A percentile compares a stretch with the other conserved stretches of the same genome.
phyloP scores from a whole-genome alignment of 1,140 invertebrate species.

The Aphaenogaster rudis region DNA sequence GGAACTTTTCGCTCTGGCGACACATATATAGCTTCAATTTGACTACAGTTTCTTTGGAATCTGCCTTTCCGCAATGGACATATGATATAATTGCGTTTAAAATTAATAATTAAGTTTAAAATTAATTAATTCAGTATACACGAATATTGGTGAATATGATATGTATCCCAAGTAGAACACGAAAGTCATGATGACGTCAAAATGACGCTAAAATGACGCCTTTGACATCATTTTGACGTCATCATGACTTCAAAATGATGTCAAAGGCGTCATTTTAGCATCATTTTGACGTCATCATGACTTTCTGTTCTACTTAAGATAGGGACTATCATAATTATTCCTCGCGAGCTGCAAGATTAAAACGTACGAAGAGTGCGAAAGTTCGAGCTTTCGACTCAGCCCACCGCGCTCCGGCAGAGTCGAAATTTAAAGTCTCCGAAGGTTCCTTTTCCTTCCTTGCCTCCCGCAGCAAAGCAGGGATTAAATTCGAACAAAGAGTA shows the following conservation, averaged over 20 bases:
- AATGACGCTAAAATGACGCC: too few species aligned
- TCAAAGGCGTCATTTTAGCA: too few species aligned
- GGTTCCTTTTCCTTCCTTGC: background rate
- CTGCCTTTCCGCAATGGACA: background rate
- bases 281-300: too few species aligned
- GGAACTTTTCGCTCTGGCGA: background rate
- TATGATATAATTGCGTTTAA: background rate
- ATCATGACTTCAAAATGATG: too few species aligned
- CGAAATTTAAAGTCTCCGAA: conserved; percentile 75
- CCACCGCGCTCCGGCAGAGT: conserved; percentile 53
- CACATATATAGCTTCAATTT: background rate
- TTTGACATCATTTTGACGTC: too few species aligned
- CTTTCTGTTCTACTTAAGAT: too few species aligned
- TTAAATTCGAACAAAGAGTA: conserved; percentile 75
- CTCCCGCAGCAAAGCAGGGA: conserved; percentile 50
- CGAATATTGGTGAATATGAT: background rate
- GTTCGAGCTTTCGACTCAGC: conserved; percentile 44
- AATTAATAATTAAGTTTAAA: background rate
- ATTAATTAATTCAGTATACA: background rate
- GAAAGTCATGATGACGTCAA: too few species aligned
- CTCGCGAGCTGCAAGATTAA: conserved; percentile 59
- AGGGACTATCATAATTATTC: conserved; percentile 62
- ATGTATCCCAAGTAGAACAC: too few species aligned
- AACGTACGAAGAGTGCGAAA: conserved; percentile 59
- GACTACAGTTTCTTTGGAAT: background rate